Evolutionary conservation across 2,888 invertebrate genomes (phyloP).

Genomic region (Pseudanteris insignis): DNA sequence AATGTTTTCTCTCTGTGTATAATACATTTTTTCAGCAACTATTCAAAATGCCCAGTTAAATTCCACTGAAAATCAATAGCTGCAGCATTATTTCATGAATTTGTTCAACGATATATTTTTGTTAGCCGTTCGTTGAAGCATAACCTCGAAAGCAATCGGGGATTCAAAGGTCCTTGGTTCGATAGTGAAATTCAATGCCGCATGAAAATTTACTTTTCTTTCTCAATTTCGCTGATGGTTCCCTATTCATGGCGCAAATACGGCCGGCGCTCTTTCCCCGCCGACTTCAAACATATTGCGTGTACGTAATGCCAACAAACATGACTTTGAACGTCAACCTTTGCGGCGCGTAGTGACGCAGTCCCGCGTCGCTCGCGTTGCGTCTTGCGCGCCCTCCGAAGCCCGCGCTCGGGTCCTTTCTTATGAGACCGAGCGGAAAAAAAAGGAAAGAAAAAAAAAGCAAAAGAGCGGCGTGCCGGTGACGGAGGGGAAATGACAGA

Average conservation of each 20-base stretch:
- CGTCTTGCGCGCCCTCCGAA: background rate
- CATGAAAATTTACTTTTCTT: too few species aligned
- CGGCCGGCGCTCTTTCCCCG: background rate
- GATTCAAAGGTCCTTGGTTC: too few species aligned
- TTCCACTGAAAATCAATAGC: too few species aligned
- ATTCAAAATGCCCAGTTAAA: too few species aligned
- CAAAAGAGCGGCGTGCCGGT: constrained; percentile 1
- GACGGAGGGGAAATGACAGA: background rate
- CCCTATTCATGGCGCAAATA: constrained; percentile 18
- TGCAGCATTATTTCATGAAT: too few species aligned
- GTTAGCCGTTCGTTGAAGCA: too few species aligned
- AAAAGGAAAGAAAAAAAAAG: background rate
- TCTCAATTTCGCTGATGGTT: constrained; percentile 1
- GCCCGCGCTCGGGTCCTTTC: background rate
- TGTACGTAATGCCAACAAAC: constrained; percentile 29
- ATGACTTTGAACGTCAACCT: constrained; percentile 34
- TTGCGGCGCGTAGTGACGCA: constrained; percentile 17
- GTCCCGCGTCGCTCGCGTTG: background rate
- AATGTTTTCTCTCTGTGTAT: too few species aligned
- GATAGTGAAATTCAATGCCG: too few species aligned
- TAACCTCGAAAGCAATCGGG: too few species aligned
- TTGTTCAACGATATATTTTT: too few species aligned
- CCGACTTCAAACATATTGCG: constrained; percentile 16
- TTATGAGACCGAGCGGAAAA: background rate
- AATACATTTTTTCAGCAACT: too few species aligned